Evolutionary conservation across 2,888 invertebrate species (phyloP).

Genomic region (Phymatocera aterrima): DNA sequence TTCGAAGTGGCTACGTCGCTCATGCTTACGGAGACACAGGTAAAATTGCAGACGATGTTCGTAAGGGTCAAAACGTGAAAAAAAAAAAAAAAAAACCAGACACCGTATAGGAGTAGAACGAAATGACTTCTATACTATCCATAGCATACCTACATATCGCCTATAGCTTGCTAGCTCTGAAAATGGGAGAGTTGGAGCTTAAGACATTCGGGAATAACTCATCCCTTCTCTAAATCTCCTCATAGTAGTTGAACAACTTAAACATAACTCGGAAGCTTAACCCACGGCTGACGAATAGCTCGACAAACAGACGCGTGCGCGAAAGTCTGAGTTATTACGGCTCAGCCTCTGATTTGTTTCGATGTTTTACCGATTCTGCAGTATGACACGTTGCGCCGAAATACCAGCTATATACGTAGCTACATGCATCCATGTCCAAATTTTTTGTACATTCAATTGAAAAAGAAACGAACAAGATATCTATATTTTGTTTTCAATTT

Average conservation of each 20-base stretch:
- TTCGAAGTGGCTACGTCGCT: slow-evolving; percentile 99
- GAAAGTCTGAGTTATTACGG: slow-evolving; percentile 71
- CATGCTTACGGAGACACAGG: slow-evolving; percentile 99
- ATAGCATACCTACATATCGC: neutral
- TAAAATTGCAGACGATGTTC: slow-evolving; percentile 73
- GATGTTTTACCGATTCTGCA: slow-evolving; percentile 69
- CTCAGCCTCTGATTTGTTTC: slow-evolving; percentile 72
- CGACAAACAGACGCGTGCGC: slow-evolving; percentile 68
- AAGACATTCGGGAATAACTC: slow-evolving; percentile 65
- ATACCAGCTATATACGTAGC: neutral
- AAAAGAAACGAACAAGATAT: too few species aligned
- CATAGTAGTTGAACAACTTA: slow-evolving; percentile 69
- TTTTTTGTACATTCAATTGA: too few species aligned
- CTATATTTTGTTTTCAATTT: neutral
- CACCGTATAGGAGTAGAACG: neutral
- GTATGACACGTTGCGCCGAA: slow-evolving; percentile 1
- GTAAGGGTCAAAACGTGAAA: neutral
- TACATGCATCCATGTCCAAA: too few species aligned
- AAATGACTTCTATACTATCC: neutral
- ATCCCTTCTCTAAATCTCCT: slow-evolving; percentile 57
- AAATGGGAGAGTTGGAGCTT: slow-evolving; percentile 49
- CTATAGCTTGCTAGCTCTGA: too few species aligned
- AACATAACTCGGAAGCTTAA: slow-evolving; percentile 72
- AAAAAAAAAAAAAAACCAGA: neutral
- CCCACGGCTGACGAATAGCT: slow-evolving; percentile 68